phyloP scores from a whole-genome alignment of 2,113 vertebrate species.

The Triplophysa rosa region DNA sequence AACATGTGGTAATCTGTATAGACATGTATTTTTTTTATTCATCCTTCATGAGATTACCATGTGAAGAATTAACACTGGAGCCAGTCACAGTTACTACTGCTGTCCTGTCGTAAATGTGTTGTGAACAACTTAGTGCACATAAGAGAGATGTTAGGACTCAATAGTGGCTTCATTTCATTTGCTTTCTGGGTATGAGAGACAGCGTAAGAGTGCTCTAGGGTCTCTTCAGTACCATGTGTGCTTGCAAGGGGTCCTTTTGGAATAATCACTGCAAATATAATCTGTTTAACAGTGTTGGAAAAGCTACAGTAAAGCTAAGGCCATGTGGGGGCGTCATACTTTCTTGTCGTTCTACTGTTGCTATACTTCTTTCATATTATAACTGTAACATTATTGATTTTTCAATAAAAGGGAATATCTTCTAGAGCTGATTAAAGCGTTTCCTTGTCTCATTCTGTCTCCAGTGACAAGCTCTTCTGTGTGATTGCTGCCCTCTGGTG shows the following conservation, averaged over 20 bases:
- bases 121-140: neutral
- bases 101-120: neutral
- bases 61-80: neutral
- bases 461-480: neutral
- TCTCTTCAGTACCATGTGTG: neutral
- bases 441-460: neutral
- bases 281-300: neutral
- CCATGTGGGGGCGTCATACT: neutral
- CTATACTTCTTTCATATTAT: neutral
- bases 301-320: neutral
- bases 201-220: neutral
- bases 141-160: neutral
- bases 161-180: neutral
- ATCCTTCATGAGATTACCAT: conserved; percentile 7
- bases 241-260: neutral
- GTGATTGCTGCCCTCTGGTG: conserved; percentile 46
- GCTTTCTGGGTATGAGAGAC: too few species aligned
- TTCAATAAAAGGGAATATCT: conserved; percentile 1
- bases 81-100: neutral
- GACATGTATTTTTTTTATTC: neutral
- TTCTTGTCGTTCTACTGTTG: neutral
- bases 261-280: too few species aligned
- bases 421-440: neutral
- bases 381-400: neutral
- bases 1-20: neutral